Base-by-base conservation (phyloP, 1,140 invertebrate species). In the Saccostrea glomerata region DNA sequence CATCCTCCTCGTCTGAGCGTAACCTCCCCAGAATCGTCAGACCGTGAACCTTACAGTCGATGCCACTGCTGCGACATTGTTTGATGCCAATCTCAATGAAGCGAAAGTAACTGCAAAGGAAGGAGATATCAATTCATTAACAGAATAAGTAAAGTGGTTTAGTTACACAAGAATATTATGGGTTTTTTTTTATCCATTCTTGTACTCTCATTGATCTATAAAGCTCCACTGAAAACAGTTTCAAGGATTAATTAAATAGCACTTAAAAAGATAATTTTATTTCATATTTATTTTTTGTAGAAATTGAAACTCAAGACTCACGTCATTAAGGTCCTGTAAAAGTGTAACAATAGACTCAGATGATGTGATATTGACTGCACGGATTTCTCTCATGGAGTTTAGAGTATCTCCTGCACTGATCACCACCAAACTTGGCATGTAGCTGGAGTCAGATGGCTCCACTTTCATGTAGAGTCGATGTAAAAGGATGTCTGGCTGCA, bases 11-110 rank as follows among this genome's bases (percentile, higher is more conserved):
- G 30, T 97, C 90, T 95, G 96, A 93, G 96, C 96, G 90, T 95
- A 97, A 63, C 96, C 96, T 23, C 15, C 98, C 98, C 12, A 97
- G 96, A 3, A 99, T 97, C 85, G 97, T 96, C 0, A 99, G 95
- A 5, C 97, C 97, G 91, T 98, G 98, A 20, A 99, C 96, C 92
- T 98, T 97, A 93, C 98, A 99, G 94, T 99, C 98, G 60, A 98
- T 98, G 15, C 98, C 98, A 66, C 97, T 97, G 94, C 98, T 98
- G 63, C 97, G 96, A 93, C 98, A 99, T 93, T 98, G 97, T 86
- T 97, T 97, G 70, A 99, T 97, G 47, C 97, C 96, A 60, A 99
- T 97, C 95, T 99, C 98, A 85, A 99, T 97, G 91, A 97, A 98
- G 0, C 97, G 96, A 93, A 98, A 98, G 94, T 97, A 95, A 98